phyloP scores from a whole-genome alignment of 2,113 vertebrate species.

The Clupea harengus region DNA sequence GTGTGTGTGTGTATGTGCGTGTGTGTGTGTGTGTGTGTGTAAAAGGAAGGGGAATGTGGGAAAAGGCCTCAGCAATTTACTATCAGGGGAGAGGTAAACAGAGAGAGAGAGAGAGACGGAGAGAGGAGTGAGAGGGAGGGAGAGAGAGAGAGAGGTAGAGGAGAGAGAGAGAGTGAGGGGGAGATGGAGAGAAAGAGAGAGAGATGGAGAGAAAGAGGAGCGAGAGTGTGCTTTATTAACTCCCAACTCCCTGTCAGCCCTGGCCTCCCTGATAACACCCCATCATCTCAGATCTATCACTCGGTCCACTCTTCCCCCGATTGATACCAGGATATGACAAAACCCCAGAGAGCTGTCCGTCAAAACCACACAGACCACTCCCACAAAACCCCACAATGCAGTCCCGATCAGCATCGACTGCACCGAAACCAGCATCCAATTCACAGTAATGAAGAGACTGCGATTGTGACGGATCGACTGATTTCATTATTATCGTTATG shows the following conservation, averaged over 20 bases:
- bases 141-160: slow-evolving; percentile 8
- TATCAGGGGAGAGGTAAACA: not conserved
- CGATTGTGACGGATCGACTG: not conserved
- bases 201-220: no score
- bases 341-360: not conserved
- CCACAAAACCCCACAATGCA: no score
- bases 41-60: not conserved
- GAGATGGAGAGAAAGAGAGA: slow-evolving; percentile 13
- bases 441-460: not conserved
- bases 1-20: slow-evolving; percentile 14
- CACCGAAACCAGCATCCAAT: not conserved
- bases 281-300: not conserved
- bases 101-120: not conserved
- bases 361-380: not conserved
- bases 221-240: no score
- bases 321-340: not conserved
- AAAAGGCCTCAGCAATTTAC: not conserved
- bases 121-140: not conserved
- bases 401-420: no score
- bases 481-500: not conserved
- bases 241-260: no score
- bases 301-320: no score
- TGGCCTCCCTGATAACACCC: not conserved
- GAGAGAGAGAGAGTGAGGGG: not conserved
- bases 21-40: not conserved